Evolutionary conservation across 1,140 invertebrate species (phyloP).

Genomic region (Dinoponera quadriceps): DNA sequence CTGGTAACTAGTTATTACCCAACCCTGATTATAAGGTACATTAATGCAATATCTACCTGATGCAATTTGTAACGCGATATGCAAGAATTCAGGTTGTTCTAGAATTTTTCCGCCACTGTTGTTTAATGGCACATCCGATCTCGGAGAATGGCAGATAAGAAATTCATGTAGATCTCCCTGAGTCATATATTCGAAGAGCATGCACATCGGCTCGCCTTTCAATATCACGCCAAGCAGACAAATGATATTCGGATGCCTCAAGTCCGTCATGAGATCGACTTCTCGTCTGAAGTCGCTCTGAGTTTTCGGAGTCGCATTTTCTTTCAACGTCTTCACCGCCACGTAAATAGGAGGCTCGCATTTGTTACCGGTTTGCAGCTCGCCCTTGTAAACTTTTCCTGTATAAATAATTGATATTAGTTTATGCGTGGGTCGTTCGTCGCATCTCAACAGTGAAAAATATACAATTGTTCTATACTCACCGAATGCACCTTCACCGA

Average conservation of each 20-base stretch:
- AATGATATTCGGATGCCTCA: constrained; percentile 98
- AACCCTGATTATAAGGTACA: background rate
- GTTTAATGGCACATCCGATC: constrained; percentile 87
- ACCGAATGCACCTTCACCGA: constrained; percentile 98
- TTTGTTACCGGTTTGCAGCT: constrained; percentile 90
- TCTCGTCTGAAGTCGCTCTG: constrained; percentile 96
- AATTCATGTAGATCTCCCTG: constrained; percentile 98
- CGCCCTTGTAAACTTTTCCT: constrained; percentile 97
- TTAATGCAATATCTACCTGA: constrained; percentile 86
- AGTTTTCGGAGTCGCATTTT: constrained; percentile 96
- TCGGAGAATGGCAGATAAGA: constrained; percentile 94
- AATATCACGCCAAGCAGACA: constrained; percentile 96
- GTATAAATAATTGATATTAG: constrained; percentile 55
- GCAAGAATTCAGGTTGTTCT: constrained; percentile 92
- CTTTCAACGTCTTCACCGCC: constrained; percentile 97
- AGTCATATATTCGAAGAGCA: constrained; percentile 98
- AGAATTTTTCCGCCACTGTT: constrained; percentile 89
- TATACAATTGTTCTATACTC: constrained; percentile 77
- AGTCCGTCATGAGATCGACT: constrained; percentile 96
- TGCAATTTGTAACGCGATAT: constrained; percentile 96
- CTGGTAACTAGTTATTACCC: too few species aligned
- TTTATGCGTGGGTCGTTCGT: constrained; percentile 8
- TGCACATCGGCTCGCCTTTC: constrained; percentile 96
- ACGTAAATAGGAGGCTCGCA: constrained; percentile 89
- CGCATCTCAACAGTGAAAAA: background rate